Conservation (phyloP, 2,888 invertebrate genomes). For the Luperina nickerlii region DNA sequence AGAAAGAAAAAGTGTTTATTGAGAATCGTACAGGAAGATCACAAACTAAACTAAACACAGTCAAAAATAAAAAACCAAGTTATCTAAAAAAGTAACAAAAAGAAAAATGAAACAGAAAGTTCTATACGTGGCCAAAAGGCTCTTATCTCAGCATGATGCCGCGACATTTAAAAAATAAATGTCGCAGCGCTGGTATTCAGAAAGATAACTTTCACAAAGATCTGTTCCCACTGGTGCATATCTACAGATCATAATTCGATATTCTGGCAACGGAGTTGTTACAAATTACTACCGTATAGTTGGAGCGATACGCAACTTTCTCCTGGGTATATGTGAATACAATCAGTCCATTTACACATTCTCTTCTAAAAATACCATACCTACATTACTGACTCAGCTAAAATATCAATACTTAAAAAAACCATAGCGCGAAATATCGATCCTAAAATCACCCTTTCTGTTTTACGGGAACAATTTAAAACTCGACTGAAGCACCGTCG, state of each 20-base stretch:
- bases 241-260: background rate
- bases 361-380: background rate
- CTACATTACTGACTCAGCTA: background rate
- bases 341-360: background rate
- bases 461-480: slow-evolving; percentile 54
- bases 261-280: background rate
- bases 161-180: too few relatives aligned
- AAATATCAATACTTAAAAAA: slow-evolving; percentile 24
- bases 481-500: slow-evolving; percentile 44
- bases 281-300: background rate
- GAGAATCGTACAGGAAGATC: too few relatives aligned
- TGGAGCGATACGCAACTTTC: background rate
- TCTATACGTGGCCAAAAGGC: too few relatives aligned
- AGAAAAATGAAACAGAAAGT: too few relatives aligned
- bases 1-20: too few relatives aligned
- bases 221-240: background rate
- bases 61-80: too few relatives aligned
- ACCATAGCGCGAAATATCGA: slow-evolving; percentile 35
- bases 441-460: slow-evolving; percentile 49
- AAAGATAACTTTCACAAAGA: background rate
- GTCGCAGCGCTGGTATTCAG: background rate
- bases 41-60: too few relatives aligned
- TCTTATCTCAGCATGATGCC: too few relatives aligned
- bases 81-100: too few relatives aligned
- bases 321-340: background rate